Evolutionary conservation across 2,888 invertebrate genomes (phyloP).

Genomic region (Acanthosepion lycidas): DNA sequence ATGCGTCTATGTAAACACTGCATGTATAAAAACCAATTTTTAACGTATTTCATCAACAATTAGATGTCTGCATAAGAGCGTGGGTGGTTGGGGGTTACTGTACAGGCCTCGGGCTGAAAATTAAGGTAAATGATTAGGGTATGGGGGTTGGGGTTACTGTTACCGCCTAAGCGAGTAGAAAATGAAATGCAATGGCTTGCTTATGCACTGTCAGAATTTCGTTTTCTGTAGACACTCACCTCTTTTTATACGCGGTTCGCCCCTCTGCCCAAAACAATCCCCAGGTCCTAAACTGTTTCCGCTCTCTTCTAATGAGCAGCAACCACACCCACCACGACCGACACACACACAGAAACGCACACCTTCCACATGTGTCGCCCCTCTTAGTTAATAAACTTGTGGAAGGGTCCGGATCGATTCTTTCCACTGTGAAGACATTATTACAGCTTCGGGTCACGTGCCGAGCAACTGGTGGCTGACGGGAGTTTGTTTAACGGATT

Average conservation of each 20-base stretch:
- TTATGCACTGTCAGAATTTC: no score
- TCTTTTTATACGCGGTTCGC: no score
- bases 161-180: not conserved
- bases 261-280: not conserved
- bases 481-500: not conserved
- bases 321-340: not conserved
- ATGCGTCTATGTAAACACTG: not conserved
- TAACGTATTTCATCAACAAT: not conserved
- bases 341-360: no score
- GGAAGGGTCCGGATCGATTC: not conserved
- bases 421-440: not conserved
- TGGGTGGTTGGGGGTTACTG: not conserved
- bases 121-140: not conserved
- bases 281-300: not conserved
- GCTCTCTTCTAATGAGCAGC: not conserved
- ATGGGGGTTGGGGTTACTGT: not conserved
- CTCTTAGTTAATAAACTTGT: not conserved
- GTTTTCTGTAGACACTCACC: no score
- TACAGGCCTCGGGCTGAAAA: not conserved
- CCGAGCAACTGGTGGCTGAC: not conserved
- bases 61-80: not conserved
- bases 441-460: slow-evolving; percentile 2
- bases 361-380: no score
- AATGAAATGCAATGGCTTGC: not conserved
- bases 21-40: not conserved